Percentiles rank a stretch among this genome's conserved stretches.
These are phyloP conservation scores for Temnothorax rugatulus DNA, from an alignment of 2,888 invertebrate genomes.

Conservation along the genomic window DNA sequence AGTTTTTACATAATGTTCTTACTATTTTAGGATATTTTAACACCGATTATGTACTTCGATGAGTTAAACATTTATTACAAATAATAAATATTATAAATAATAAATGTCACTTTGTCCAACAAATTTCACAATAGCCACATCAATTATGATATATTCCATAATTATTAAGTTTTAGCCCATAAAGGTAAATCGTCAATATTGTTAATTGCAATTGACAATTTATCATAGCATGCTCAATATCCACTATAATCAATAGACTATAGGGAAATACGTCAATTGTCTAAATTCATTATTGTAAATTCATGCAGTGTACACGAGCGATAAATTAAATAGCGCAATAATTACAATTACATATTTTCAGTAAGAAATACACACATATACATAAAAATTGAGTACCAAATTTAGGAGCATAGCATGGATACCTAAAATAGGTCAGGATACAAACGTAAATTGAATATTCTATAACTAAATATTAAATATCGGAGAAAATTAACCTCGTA, in stretches of 20 bases:
- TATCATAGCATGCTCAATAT: conserved; percentile 28
- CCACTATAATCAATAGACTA: conserved; percentile 10
- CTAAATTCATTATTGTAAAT: conserved; percentile 28
- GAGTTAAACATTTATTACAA: not conserved
- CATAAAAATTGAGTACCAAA: conserved; percentile 37
- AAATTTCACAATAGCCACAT: conserved; percentile 5
- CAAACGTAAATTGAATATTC: conserved; percentile 1
- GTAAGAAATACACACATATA: conserved; percentile 16
- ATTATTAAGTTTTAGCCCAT: not conserved
- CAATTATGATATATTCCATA: not conserved
- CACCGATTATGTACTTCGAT: not conserved
- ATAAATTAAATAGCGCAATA: conserved; percentile 24
- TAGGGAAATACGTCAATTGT: conserved; percentile 33
- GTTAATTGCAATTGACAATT: conserved; percentile 21
- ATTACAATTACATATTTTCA: conserved; percentile 11
- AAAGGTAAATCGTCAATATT: conserved; percentile 11
- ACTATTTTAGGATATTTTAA: not conserved
- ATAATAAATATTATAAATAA: not conserved
- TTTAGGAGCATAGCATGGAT: conserved; percentile 27
- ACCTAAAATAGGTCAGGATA: conserved; percentile 23
- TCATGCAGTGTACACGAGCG: conserved; percentile 34
- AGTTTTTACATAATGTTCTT: conserved; percentile 12
- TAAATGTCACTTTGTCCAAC: conserved; percentile 3
- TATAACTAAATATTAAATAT: conserved; percentile 50
- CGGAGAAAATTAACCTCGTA: conserved; percentile 27